These are phyloP conservation scores for Gonioctena quinquepunctata DNA, from an alignment of 1,140 invertebrate species.

Conservation along the genomic window DNA sequence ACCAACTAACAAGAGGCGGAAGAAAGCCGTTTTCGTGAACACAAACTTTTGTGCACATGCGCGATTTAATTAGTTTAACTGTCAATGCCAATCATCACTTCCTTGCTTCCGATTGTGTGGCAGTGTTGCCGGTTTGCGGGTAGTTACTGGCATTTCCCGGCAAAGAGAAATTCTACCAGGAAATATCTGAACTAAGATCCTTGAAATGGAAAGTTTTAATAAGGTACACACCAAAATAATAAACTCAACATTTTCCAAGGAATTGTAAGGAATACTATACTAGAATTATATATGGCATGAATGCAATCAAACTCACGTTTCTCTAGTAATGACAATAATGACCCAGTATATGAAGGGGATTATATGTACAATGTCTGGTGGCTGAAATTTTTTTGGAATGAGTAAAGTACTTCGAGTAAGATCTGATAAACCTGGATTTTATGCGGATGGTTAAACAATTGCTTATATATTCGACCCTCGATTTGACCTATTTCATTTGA, in stretches of 20 bases:
- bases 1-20: too few relatives aligned
- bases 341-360: background rate
- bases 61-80: too few relatives aligned
- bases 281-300: too few relatives aligned
- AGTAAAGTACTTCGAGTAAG: conserved; percentile 3
- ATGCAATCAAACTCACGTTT: too few relatives aligned
- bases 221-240: background rate
- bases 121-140: too few relatives aligned
- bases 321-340: background rate
- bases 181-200: too few relatives aligned
- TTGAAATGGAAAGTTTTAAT: background rate
- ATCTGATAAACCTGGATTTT: conserved; percentile 1
- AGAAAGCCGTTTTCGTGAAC: background rate
- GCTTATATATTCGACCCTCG: background rate
- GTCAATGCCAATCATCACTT: too few relatives aligned
- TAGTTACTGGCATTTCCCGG: background rate
- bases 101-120: too few relatives aligned
- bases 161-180: background rate
- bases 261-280: background rate
- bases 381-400: conserved; percentile 16
- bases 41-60: background rate
- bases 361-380: conserved; percentile 8
- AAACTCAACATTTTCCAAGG: background rate
- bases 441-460: background rate
- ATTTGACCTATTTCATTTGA: conserved; percentile 11